Base-by-base conservation (phyloP, 2,797 vertebrate species). In the Nyctibius grandis region DNA sequence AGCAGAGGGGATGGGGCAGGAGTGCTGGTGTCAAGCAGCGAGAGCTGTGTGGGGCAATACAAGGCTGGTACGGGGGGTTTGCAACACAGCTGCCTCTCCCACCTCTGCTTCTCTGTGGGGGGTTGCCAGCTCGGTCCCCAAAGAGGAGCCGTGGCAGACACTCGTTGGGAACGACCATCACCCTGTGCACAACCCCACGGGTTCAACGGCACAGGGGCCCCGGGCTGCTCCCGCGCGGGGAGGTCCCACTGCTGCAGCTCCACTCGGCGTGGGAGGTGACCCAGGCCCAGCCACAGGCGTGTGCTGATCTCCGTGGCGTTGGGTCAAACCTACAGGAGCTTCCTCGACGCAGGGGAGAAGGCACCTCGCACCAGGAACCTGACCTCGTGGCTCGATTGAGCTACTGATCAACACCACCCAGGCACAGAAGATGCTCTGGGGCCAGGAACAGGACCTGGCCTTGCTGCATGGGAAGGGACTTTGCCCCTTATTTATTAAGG, bases 221-320 rank as follows among this genome's bases (percentile, higher is more conserved):
- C 7, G 77, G 38, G 67, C 61, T 57, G 87, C 60, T 50, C 36
- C 67, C 9, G 28, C 6, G 48, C 64, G 31, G 53, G 28, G 51
- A 12, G 28, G 4, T 8, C 42, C 15, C 40, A 12, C 7, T 13
- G 0, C 28, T 3, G 20, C 64, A 65, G 53, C 69, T 47, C 6
- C 12, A 1, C 29, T 12, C 0, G 36, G 20, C 2, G 42, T 1
- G 9, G 3, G 2, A 10, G 26, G 29, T 21, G 12, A 6, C 1
- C 36, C 54, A 2, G 40, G 1, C 33, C 63, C 48, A 57, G 50
- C 15, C 2, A 20, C 5, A 7, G 75, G 65, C 50, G 8, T 1
- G 0, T 10, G 14, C 51, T 26, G 31, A 6, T 2, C 31, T 26
- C 34, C 9, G 4, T 4, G 28, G 12, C 8, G 0, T 0, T 6